These are phyloP conservation scores for Stichopus chloronotus DNA, from an alignment of 35 echinoderm and acorn worm species.

Conservation along the genomic window DNA sequence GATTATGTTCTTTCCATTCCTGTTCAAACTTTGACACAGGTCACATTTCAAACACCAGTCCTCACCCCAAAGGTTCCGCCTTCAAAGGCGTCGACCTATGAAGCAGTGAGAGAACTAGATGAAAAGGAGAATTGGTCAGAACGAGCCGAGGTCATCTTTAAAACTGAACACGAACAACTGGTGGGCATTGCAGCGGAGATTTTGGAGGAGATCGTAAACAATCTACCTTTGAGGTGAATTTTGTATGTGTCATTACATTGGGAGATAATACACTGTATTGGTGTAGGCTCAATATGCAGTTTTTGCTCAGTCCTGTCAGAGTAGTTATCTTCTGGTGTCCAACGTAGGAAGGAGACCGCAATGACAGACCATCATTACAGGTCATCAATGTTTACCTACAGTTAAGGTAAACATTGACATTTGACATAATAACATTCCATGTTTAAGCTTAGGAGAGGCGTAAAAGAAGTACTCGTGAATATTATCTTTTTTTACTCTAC, in stretches of 20 bases:
- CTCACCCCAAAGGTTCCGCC: conserved; percentile 35
- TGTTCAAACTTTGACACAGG: conserved; percentile 45
- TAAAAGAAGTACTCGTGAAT: too few relatives aligned
- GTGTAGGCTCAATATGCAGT: neutral
- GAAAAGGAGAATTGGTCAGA: conserved; percentile 86
- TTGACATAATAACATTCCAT: too few relatives aligned
- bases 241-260: neutral
- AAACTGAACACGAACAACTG: conserved; percentile 85
- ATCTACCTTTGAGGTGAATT: conserved; percentile 74
- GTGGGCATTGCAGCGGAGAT: conserved; percentile 63
- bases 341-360: too few relatives aligned
- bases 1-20: neutral
- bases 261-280: neutral
- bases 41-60: conserved; percentile 85
- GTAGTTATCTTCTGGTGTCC: too few relatives aligned
- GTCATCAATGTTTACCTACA: too few relatives aligned
- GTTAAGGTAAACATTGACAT: too few relatives aligned
- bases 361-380: too few relatives aligned
- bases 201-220: conserved; percentile 73
- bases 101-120: conserved; percentile 84
- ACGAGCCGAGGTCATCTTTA: conserved; percentile 80
- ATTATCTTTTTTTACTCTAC: too few relatives aligned
- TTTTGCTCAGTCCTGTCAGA: neutral
- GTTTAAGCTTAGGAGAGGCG: too few relatives aligned
- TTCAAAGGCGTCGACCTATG: conserved; percentile 53